Evolutionary conservation across 2,113 vertebrate genomes (phyloP), one percentile per base, ranked within the genome.

Genomic region (Pterophyllum scalare): DNA sequence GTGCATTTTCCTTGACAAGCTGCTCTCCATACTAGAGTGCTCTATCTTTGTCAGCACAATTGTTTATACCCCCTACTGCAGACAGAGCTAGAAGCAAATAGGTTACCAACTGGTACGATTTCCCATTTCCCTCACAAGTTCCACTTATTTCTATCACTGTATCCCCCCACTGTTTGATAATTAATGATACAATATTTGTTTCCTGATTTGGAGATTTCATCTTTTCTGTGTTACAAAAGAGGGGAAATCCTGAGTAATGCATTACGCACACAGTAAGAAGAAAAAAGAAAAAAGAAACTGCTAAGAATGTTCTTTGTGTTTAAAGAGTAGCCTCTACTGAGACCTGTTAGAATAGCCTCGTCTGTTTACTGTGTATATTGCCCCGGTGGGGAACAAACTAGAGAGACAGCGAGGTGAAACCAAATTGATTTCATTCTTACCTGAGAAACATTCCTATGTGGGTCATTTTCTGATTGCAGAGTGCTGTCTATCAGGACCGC

Each of bases 11-110:
- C 28, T 75, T 85, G 81, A 87, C 78, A 77, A 88, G 85, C 90
- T 87, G 76, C 64, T 90, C 77, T 81, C 87, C 64, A 57, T 78
- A 77, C 77, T 75, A 31, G 46, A 86, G 86, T 78, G 80, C 79
- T 92, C 83, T 75, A 84, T 90, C 82, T 91, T 84, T 91, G 87
- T 94, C 92, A 91, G 89, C 88, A 92, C 70, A 72, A 83, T 80
- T 88, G 76, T 84, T 70, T 82, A 38, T 80, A 85, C 31, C 31
- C 43, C 70, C 60, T 19, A 49, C 75, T 67, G 83, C 90, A 87
- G 79, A 85, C 46, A 28, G 80, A 84, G 75, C 80, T 76, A 17
- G 46, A 87, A 79, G 78, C 77, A 92, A 91, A 94, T 89, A 91
- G 90, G 89, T 92, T 91, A 84, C 79, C 65, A 62, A 75, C 76